These are phyloP conservation scores for Eupleurogrammus muticus DNA, from an alignment of 2,797 vertebrate genomes.

Conservation along the genomic window DNA sequence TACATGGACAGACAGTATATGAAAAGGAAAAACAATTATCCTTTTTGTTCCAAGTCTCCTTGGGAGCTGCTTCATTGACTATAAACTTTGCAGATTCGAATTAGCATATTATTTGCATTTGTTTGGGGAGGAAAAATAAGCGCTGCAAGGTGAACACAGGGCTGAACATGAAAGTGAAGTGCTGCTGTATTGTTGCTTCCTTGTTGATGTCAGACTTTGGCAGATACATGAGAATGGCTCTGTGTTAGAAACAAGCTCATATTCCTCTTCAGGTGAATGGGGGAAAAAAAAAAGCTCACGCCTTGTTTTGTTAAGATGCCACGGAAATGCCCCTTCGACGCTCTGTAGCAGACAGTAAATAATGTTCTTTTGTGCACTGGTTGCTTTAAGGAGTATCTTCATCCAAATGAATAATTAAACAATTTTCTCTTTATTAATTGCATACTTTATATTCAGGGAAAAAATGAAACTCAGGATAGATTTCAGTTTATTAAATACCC, in stretches of 20 bases:
- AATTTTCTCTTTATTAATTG: too few species aligned
- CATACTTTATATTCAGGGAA: too few species aligned
- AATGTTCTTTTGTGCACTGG: not conserved
- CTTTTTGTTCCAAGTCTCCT: not conserved
- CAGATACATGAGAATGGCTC: not conserved
- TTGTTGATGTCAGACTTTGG: conserved; percentile 1
- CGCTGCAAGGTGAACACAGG: conserved; percentile 22
- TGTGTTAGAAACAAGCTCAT: not conserved
- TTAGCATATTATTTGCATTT: conserved; percentile 73
- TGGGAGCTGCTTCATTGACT: conserved; percentile 10
- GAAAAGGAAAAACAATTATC: not conserved
- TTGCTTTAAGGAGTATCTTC: not conserved
- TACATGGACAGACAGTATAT: not conserved
- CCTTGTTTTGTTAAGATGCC: not conserved
- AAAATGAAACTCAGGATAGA: too few species aligned
- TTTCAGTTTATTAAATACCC: too few species aligned
- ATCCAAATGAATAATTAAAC: too few species aligned
- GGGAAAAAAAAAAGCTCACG: not conserved
- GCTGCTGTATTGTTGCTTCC: conserved; percentile 13
- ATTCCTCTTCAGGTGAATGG: not conserved
- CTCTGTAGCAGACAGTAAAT: not conserved
- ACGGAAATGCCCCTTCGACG: not conserved
- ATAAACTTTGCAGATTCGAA: conserved; percentile 38
- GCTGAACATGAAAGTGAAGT: conserved; percentile 33
- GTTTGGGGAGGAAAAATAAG: conserved; percentile 10